Conservation (phyloP, 2,113 vertebrate species). For the Thunnus maccoyii region DNA sequence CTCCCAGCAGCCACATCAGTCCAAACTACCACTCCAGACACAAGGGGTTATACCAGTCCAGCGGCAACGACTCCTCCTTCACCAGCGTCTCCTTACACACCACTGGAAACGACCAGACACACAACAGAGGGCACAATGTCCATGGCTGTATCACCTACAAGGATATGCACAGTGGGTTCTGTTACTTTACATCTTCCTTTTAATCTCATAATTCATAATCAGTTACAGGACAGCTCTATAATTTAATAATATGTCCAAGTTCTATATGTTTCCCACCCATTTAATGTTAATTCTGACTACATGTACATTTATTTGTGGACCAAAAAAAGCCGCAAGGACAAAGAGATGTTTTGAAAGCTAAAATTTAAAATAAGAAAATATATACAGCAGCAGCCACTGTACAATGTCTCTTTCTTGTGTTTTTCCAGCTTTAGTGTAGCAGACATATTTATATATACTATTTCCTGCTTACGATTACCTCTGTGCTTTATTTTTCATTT, state of each 20-base stretch:
- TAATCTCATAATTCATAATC: too few relatives aligned
- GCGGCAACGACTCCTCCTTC: conserved; percentile 18
- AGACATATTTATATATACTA: too few relatives aligned
- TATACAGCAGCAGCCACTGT: too few relatives aligned
- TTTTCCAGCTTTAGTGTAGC: too few relatives aligned
- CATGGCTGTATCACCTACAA: conserved; percentile 55
- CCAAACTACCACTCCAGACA: conserved; percentile 20
- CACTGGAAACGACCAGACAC: conserved; percentile 24
- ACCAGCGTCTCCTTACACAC: not conserved
- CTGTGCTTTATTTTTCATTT: not conserved
- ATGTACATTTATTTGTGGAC: not conserved
- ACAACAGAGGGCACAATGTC: conserved; percentile 38
- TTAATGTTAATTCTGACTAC: not conserved
- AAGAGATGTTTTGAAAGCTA: too few relatives aligned
- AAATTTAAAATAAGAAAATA: too few relatives aligned
- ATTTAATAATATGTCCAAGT: not conserved
- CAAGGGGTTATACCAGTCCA: conserved; percentile 31
- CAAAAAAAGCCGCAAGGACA: too few relatives aligned
- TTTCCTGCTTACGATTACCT: not conserved
- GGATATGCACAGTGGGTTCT: conserved; percentile 82
- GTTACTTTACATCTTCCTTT: not conserved
- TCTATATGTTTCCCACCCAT: not conserved
- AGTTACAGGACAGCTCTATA: too few relatives aligned
- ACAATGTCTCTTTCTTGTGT: too few relatives aligned
- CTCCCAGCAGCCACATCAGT: not conserved